Base-by-base conservation (phyloP, 92 coral and sea anemone species). In the Chrysogorgia sp. region DNA sequence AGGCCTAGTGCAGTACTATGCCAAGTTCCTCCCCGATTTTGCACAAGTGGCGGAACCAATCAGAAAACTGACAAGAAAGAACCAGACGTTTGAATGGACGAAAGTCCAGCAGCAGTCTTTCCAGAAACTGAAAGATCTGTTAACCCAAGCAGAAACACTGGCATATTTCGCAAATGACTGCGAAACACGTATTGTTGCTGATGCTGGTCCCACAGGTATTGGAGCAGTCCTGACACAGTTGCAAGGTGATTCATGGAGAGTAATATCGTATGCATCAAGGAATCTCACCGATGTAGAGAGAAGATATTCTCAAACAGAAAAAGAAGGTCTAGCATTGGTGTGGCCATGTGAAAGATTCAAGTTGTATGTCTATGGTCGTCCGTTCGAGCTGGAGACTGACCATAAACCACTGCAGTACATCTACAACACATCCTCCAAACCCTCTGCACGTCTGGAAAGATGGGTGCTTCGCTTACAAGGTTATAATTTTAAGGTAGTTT, bases 151-250 rank as follows among this genome's bases (percentile, higher is more conserved):
- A 29, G 49, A 53, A 29, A 49, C 87, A 7, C 90, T 87, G 60
- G 85, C 90, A 31, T 87, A 78, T 55, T 77, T 87, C 79, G 35
- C 57, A 48, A 75, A 79, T 25, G 75, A 83, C 30, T 86, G 86
- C 24, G 61, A 67, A 50, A 75, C 86, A 10, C 53, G 81, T 31
- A 74, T 81, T 34, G 79, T 78, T 12, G 83, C 75, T 14, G 88
- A 83, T 79, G 88, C 89, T 10, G 83, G 88, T 2, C 88, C 88
- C 0, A 75, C 52, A 23, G 88, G 88, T 17, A 34, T 84, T 29
- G 84, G 86, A 37, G 92, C 86, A 15, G 86, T 88, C 6, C 32
- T 84, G n/a, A 40, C 80, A 0, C 88, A 88, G 53, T 63, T 62
- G 7, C 91, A 84, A 22, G 83, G 37, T 10, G 85, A 58, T 0